A percentile compares a stretch with the other conserved stretches of the same genome.
These are phyloP conservation scores for Anthonomus grandis DNA, from an alignment of 1,140 invertebrate species.

Conservation along the genomic window DNA sequence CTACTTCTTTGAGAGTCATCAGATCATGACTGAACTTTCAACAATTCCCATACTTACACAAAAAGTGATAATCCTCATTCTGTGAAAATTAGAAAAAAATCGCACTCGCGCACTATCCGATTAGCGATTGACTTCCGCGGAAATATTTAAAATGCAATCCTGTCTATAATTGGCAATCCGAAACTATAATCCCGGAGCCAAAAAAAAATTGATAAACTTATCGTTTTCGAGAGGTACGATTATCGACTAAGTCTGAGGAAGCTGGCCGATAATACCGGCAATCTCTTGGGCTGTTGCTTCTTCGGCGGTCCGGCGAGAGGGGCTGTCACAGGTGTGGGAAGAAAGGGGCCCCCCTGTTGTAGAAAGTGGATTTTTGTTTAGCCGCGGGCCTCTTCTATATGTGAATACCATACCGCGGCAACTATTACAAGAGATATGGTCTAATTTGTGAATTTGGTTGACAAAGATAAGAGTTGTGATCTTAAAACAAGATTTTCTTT, in stretches of 20 bases:
- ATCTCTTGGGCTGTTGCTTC: conserved; percentile 18
- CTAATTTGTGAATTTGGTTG: neutral
- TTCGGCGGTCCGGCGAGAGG: conserved; percentile 3
- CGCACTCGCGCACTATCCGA: neutral
- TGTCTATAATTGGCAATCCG: neutral
- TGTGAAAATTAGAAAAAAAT: neutral
- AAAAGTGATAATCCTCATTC: conserved; percentile 11
- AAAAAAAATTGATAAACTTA: conserved; percentile 1
- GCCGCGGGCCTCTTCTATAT: conserved; percentile 7
- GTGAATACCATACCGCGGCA: neutral
- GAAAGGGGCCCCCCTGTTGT: conserved; percentile 17
- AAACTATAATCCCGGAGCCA: neutral
- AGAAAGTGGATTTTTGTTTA: conserved; percentile 17
- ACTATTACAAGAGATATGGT: conserved; percentile 2
- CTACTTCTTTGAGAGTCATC: too few relatives aligned
- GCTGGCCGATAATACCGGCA: conserved; percentile 15
- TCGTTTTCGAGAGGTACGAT: conserved; percentile 5
- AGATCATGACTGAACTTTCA: too few relatives aligned
- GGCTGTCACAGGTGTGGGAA: conserved; percentile 16
- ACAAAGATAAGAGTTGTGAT: neutral
- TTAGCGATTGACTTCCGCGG: neutral
- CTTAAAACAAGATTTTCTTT: neutral
- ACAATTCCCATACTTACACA: too few relatives aligned
- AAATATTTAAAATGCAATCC: neutral
- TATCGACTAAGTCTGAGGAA: conserved; percentile 20